Percentiles rank a stretch among this genome's conserved stretches.
Conservation (phyloP, 2,888 invertebrate genomes). For the Synergus umbraculus region DNA sequence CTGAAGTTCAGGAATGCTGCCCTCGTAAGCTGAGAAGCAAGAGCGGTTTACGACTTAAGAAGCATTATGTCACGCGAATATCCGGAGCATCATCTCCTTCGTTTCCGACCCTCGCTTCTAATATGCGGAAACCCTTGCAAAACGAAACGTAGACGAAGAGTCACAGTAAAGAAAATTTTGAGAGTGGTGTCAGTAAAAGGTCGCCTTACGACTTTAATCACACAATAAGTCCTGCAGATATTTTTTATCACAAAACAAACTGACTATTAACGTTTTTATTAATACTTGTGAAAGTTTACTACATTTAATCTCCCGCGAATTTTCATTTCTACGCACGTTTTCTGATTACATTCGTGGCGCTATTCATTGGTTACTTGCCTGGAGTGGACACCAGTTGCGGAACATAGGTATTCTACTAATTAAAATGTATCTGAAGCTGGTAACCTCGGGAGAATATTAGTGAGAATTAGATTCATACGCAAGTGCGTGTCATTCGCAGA, state of each 20-base stretch:
- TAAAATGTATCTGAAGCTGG: conserved; percentile 74
- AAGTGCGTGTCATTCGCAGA: conserved; percentile 10
- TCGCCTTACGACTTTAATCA: neutral
- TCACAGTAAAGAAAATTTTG: neutral
- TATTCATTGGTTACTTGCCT: conserved; percentile 52
- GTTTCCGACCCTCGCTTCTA: conserved; percentile 6
- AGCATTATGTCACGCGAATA: conserved; percentile 61
- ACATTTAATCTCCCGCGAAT: conserved; percentile 5
- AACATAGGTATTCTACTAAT: conserved; percentile 74
- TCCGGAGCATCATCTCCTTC: conserved; percentile 43
- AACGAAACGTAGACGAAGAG: neutral
- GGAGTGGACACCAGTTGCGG: conserved; percentile 62
- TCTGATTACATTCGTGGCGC: conserved; percentile 29
- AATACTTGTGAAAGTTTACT: conserved; percentile 37
- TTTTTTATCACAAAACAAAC: neutral
- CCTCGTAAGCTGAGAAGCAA: conserved; percentile 52
- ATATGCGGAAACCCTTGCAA: neutral
- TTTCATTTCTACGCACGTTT: conserved; percentile 25
- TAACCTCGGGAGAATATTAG: conserved; percentile 56
- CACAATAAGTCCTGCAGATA: neutral
- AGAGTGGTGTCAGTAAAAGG: neutral
- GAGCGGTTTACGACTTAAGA: conserved; percentile 64
- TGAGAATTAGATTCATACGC: conserved; percentile 31
- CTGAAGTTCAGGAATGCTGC: conserved; percentile 59
- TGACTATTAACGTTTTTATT: conserved; percentile 19